phyloP scores from a whole-genome alignment of 2,113 vertebrate genomes.

The Dasyornis broadbenti region DNA sequence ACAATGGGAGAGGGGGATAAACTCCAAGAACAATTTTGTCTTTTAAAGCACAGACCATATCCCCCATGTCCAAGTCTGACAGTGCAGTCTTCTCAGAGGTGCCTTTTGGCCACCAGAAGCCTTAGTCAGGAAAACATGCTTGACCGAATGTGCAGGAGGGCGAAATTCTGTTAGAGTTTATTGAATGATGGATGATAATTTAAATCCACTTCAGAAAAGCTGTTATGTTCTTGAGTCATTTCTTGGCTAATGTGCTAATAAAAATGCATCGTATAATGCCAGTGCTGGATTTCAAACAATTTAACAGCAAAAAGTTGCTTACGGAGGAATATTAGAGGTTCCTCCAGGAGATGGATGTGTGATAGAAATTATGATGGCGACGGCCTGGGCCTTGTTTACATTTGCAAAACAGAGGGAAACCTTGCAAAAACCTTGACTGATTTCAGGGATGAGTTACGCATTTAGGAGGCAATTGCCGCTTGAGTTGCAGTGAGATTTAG shows the following conservation, averaged over 20 bases:
- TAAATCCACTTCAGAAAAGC: constrained; percentile 11
- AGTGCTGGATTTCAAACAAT: constrained; percentile 14
- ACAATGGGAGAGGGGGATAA: not conserved
- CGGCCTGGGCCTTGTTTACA: not conserved
- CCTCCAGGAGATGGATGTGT: not conserved
- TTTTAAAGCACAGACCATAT: not conserved
- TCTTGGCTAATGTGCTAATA: not conserved
- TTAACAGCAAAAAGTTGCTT: constrained; percentile 4
- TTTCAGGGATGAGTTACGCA: not conserved
- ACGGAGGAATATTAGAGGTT: not conserved
- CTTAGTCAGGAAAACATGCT: constrained; percentile 4
- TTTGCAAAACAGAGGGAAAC: not conserved
- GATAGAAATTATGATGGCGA: not conserved
- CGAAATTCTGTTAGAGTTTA: not conserved
- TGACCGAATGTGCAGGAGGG: not conserved
- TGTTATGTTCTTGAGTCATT: not conserved
- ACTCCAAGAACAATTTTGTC: not conserved
- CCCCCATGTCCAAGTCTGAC: not conserved
- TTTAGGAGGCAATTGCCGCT: not conserved
- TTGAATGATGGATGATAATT: constrained; percentile 18
- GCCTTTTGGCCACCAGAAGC: not conserved
- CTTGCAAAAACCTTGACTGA: not conserved
- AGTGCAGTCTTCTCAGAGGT: not conserved
- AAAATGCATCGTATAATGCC: not conserved
- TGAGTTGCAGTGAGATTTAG: not conserved